A percentile compares a stretch with the other conserved stretches of the same genome.
phyloP scores from a whole-genome alignment of 2,797 vertebrate species.

The Rallus crepitans region DNA sequence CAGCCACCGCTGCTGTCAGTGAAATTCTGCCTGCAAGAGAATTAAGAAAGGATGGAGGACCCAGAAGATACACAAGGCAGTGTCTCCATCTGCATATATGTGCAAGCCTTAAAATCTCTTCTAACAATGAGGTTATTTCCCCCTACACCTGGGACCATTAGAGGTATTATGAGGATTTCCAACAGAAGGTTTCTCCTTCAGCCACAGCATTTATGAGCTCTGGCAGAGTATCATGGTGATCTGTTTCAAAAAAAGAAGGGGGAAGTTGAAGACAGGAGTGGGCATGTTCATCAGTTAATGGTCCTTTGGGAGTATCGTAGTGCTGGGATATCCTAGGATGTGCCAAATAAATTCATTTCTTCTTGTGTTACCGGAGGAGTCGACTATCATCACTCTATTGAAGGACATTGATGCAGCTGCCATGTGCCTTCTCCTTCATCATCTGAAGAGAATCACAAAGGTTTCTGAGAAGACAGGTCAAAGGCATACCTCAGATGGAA shows the following conservation, averaged over 20 bases:
- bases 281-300: background rate
- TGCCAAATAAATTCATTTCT: background rate
- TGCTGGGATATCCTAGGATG: background rate
- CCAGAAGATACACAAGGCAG: background rate
- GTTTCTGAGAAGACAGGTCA: background rate
- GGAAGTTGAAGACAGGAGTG: background rate
- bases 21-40: background rate
- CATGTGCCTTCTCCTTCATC: background rate
- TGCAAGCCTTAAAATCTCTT: background rate
- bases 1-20: background rate
- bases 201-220: background rate
- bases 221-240: background rate
- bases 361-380: background rate
- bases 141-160: background rate
- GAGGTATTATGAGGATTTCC: background rate
- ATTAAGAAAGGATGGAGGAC: background rate
- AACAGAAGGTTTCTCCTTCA: background rate
- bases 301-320: background rate
- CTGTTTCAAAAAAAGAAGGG: background rate
- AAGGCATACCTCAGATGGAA: background rate
- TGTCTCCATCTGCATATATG: background rate
- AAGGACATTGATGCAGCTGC: background rate
- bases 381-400: background rate
- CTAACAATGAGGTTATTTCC: background rate
- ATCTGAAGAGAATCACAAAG: background rate